A percentile compares a stretch with the other conserved stretches of the same genome.
Conservation (phyloP, 2,113 vertebrate species). For the Notothenia coriiceps region DNA sequence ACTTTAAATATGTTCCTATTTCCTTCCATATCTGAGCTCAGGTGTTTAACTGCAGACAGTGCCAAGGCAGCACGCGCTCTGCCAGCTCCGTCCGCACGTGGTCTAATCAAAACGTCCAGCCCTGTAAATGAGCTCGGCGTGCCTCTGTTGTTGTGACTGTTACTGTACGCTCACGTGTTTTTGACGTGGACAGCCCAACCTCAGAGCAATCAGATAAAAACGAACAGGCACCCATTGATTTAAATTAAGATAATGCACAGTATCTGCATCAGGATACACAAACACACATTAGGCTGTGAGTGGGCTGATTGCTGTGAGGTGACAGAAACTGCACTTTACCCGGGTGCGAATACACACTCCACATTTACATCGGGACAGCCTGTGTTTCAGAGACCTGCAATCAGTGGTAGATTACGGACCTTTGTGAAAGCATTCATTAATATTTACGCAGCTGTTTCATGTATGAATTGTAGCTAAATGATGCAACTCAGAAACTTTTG, state of each 20-base stretch:
- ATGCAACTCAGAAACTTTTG: not conserved
- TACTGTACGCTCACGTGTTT: slow-evolving; percentile 50
- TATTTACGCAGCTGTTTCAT: not conserved
- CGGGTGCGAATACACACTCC: slow-evolving; percentile 53
- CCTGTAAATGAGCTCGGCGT: not conserved
- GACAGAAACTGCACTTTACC: slow-evolving; percentile 71
- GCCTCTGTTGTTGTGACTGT: slow-evolving; percentile 35
- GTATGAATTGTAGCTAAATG: not conserved
- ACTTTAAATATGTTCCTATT: too few relatives aligned
- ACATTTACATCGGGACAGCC: slow-evolving; percentile 12
- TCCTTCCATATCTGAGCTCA: not conserved
- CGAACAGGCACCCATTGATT: slow-evolving; percentile 53
- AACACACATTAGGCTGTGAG: slow-evolving; percentile 7
- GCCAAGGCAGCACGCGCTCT: not conserved
- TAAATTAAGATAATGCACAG: slow-evolving; percentile 50
- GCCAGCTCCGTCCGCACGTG: slow-evolving; percentile 14
- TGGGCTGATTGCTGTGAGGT: slow-evolving; percentile 63
- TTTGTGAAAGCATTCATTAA: too few relatives aligned
- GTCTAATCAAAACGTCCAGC: not conserved
- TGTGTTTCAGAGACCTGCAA: not conserved
- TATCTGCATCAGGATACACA: slow-evolving; percentile 31
- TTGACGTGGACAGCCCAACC: slow-evolving; percentile 1
- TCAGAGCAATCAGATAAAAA: slow-evolving; percentile 57
- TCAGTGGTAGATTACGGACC: not conserved
- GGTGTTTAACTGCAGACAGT: too few relatives aligned